Base-by-base conservation (phyloP, 92 coral and sea anemone species). In the Phymanthus crucifer region DNA sequence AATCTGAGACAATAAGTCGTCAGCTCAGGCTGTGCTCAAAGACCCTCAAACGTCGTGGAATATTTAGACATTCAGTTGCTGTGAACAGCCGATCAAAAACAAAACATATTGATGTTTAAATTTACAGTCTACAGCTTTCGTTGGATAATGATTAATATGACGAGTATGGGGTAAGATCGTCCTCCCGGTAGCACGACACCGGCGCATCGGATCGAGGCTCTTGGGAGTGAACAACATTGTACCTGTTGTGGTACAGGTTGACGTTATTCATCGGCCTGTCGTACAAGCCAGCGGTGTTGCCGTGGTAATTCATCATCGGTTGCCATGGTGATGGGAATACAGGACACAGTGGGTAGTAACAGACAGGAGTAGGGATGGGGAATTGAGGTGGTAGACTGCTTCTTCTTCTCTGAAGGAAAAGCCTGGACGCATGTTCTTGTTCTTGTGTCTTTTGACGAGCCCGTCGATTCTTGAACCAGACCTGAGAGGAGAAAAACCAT, bases 401-500 rank as follows among this genome's bases (percentile, higher is more conserved):
- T 1, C 64, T n/a, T 54, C 11, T 29, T 61, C 29, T 9, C 13
- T 61, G 35, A 61, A 61, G 16, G 14, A 61, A 24, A 29, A 1
- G 35, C 35, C 26, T 27, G 33, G 6, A 26, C 1, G 32, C 36
- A 7, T 61, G 26, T 61, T 24, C 68, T 24, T 27, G 68, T 7
- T 13, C 13, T 27, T 24, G 10, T 27, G 3, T 24, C 68, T 61
- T 61, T 61, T 61, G 68, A 27, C 68, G 68, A 27, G 68, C 68
- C 29, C 68, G 23, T 61, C 68, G 36, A 61, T 61, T 61, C 34
- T 61, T 61, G 14, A 61, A 61, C 68, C 68, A 61, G 17, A 61
- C 23, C 68, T 61, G 16, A 29, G 29, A 61, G 4, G 12, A 54
- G 6, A 27, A 26, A 0, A 26, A 61, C 1, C 1, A 7, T 26